These are phyloP conservation scores for Laupala kohalensis DNA, from an alignment of 1,140 invertebrate genomes.

Conservation along the genomic window DNA sequence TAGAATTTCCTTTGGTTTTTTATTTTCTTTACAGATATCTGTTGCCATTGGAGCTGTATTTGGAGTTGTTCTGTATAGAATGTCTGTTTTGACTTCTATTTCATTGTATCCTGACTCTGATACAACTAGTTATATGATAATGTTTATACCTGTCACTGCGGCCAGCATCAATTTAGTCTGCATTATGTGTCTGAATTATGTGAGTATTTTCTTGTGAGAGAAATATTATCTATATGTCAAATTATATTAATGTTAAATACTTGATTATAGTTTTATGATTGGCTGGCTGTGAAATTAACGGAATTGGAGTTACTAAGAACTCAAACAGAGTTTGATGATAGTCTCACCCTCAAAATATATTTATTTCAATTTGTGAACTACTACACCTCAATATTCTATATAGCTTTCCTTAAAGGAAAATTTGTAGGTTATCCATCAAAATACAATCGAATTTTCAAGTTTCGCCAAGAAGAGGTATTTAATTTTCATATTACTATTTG, in stretches of 20 bases:
- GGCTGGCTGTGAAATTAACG: constrained; percentile 80
- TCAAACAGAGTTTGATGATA: constrained; percentile 96
- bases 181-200: constrained; percentile 77
- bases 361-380: constrained; percentile 97
- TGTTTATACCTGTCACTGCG: constrained; percentile 72
- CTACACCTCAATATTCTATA: constrained; percentile 97
- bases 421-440: constrained; percentile 71
- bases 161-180: constrained; percentile 75
- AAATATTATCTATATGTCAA: neutral
- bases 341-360: constrained; percentile 92
- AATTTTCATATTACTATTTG: neutral
- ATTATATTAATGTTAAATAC: constrained; percentile 5
- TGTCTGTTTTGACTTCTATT: constrained; percentile 66
- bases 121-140: constrained; percentile 56
- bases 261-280: constrained; percentile 61
- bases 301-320: constrained; percentile 88
- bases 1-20: too few relatives aligned
- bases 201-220: constrained; percentile 28
- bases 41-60: constrained; percentile 77
- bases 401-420: constrained; percentile 95
- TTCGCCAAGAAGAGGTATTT: constrained; percentile 69
- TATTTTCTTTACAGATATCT: constrained; percentile 37
- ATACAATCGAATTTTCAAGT: constrained; percentile 61
- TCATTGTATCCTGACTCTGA: constrained; percentile 42
- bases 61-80: constrained; percentile 82